phyloP scores from a whole-genome alignment of 2,113 vertebrate genomes.

The Rhinichthys klamathensis region DNA sequence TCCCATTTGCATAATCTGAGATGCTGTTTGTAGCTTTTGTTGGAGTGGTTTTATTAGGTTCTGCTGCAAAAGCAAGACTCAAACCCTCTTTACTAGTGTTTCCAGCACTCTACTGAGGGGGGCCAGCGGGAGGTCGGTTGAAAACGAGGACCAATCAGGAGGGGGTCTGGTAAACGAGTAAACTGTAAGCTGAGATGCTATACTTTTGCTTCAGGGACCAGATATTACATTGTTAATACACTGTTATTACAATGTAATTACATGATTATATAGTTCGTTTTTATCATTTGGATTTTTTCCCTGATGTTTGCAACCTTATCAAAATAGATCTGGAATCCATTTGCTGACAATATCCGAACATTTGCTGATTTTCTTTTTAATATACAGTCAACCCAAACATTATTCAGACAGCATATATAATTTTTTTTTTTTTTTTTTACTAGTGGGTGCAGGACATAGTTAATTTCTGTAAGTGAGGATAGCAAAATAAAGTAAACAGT shows the following conservation, averaged over 20 bases:
- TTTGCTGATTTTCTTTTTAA: too few species aligned
- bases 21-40: constrained; percentile 70
- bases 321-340: too few species aligned
- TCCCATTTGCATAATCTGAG: constrained; percentile 76
- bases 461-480: too few species aligned
- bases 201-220: not conserved
- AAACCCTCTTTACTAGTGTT: constrained; percentile 71
- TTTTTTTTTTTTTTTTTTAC: too few species aligned
- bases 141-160: constrained; percentile 11
- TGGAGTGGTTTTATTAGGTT: constrained; percentile 69
- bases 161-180: not conserved
- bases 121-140: constrained; percentile 46
- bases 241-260: not conserved
- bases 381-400: too few species aligned
- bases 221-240: not conserved
- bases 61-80: constrained; percentile 58
- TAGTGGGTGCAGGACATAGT: too few species aligned
- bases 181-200: not conserved
- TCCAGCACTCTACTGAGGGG: constrained; percentile 61
- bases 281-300: not conserved
- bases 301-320: too few species aligned
- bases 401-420: too few species aligned
- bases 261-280: not conserved
- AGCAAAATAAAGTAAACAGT: too few species aligned
- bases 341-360: too few species aligned